These are phyloP conservation scores for Pandemis heparana DNA, from an alignment of 2,888 invertebrate genomes.

Conservation along the genomic window DNA sequence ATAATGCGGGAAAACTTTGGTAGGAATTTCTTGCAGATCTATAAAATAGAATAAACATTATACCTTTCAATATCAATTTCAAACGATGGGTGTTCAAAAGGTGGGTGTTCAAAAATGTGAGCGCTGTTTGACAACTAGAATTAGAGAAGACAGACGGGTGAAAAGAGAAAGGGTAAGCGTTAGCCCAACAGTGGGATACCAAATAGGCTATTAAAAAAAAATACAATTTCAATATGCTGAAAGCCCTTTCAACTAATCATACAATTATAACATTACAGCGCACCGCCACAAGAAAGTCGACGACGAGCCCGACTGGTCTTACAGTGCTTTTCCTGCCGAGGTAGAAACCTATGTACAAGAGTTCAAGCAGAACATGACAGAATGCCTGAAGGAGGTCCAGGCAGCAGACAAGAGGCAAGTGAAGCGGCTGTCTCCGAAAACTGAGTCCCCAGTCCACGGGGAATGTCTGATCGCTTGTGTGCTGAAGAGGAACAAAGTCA, in stretches of 20 bases:
- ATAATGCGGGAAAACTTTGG: too few relatives aligned
- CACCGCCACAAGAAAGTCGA: constrained; percentile 49
- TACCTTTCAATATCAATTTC: too few relatives aligned
- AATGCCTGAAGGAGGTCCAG: constrained; percentile 77
- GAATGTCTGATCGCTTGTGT: constrained; percentile 80
- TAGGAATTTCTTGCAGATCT: too few relatives aligned
- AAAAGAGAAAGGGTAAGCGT: too few relatives aligned
- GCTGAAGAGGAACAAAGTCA: constrained; percentile 73
- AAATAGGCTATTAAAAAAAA: too few relatives aligned
- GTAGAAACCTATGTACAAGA: constrained; percentile 63
- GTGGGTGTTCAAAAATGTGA: not conserved
- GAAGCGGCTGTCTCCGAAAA: constrained; percentile 69
- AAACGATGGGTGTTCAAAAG: not conserved
- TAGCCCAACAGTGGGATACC: too few relatives aligned
- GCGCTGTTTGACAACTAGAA: not conserved
- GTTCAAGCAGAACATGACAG: constrained; percentile 76
- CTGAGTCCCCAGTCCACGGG: constrained; percentile 74
- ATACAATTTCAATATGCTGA: too few relatives aligned
- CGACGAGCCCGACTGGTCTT: constrained; percentile 84
- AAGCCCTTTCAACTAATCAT: too few relatives aligned
- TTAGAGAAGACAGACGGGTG: not conserved
- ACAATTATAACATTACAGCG: constrained; percentile 37
- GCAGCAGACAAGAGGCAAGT: constrained; percentile 63
- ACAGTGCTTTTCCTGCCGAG: constrained; percentile 67
- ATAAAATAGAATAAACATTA: too few relatives aligned